Base-by-base conservation (phyloP, 1,140 invertebrate species). In the Vollenhovia emeryi region DNA sequence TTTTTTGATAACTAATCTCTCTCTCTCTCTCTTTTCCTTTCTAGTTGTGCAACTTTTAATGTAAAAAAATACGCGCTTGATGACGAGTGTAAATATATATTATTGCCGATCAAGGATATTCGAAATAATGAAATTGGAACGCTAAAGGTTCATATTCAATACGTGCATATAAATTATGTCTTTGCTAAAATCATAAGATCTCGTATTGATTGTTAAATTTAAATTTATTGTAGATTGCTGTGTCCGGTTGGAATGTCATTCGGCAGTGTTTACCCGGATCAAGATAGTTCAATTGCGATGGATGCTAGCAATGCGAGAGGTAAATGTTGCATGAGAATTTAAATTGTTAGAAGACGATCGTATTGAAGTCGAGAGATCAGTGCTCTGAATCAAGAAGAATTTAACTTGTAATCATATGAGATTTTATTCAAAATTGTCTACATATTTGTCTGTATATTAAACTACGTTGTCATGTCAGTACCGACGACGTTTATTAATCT, bases 31-130 rank as follows among this genome's bases (percentile, higher is more conserved):
- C 9, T 62, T 5, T 15, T 13, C 13, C 5, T 11, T 45, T 59
- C 33, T 55, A 94, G 93, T 18, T 91, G 68, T 27, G 93, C 94
- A 40, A 71, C 86, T 83, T 91, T 94, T 43, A 91, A 94, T 79
- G 27, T 94, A 52, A 92, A 89, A 74, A 87, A 94, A 27, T 93
- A 92, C n/a, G 88, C 91, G 9, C 59, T 91, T 3, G 88, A 68
- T 7, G 80, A 86, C 7, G 59, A 40, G 11, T 21, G 52, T 0
- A 89, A 80, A 87, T 59, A 90, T 15, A 33, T 92, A 8, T 85
- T 88, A 1, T 30, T 94, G 9, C 90, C 87, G 33, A 85, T 94
- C 3, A 87, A 80, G 21, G 86, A 87, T 66, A 48, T 71, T 1
- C 75, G 79, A 36, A 84, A 48, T 0, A 88, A 76, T 84, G 69